Base-by-base conservation (phyloP, 2,888 invertebrate species). In the Dicyrtoma fusca region DNA sequence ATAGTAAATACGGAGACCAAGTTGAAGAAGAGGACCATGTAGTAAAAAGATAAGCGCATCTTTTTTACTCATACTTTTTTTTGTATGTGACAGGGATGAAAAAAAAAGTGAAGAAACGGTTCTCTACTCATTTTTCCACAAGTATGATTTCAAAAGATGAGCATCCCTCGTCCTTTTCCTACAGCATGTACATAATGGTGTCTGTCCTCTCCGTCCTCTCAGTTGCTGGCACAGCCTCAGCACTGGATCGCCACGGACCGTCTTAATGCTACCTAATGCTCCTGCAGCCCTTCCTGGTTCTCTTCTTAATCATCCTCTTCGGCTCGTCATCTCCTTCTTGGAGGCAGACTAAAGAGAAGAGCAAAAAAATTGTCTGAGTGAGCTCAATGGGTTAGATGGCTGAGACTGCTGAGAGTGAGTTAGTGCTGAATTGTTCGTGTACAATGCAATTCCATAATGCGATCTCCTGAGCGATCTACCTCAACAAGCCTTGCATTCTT, bases 71-170 rank as follows among this genome's bases (percentile, higher is more conserved):
- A 34, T 34, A 34, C 34, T 59, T 59, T n/a, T n/a, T n/a, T n/a
- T n/a, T n/a, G n/a, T n/a, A n/a, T n/a, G n/a, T 59, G 65, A 65
- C 53, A 53, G 53, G 53, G 53, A 65, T 51, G 51, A 65, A 55
- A 34, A 68, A 68, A 55, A 34, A 68, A 68, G 66, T 68, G 66
- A 55, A 68, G 34, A 49, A 68, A 68, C 66, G 66, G 66, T 68
- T 68, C 55, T 64, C 47, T 25, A 47, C 64, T 68, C 66, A 68
- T 68, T 68, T 68, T 68, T 68, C 66, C 21, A 13, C 13, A 53
- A 8, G 5, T 21, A 17, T 49, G 57, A 68, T 68, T 66, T 55
- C 66, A 68, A 68, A 55, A 21, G 66, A 68, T 34, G 53, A 17
- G 13, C 19, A 8, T 53, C 34, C 17, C 26, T 65, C 17, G 2